Percentiles rank a stretch among this genome's conserved stretches.
phyloP scores from a whole-genome alignment of 2,113 vertebrate genomes.

The Oncorhynchus masou region DNA sequence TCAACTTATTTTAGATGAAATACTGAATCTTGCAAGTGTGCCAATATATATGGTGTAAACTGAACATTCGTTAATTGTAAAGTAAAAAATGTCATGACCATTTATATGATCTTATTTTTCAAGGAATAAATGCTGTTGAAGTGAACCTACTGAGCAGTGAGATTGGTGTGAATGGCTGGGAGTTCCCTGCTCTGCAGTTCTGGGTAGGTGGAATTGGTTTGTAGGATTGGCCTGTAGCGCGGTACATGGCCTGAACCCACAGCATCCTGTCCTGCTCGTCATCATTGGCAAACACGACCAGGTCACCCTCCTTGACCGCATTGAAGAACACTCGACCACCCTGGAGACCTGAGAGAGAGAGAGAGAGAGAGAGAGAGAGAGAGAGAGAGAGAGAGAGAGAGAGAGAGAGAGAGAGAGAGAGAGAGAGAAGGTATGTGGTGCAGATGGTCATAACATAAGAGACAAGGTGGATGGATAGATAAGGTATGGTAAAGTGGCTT shows the following conservation, averaged over 20 bases:
- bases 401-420: not conserved
- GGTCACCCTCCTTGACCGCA: constrained; percentile 92
- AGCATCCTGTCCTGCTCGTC: constrained; percentile 90
- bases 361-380: not conserved
- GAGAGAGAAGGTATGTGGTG: not conserved
- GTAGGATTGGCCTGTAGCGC: constrained; percentile 96
- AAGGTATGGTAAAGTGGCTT: no score
- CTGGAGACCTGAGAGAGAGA: constrained; percentile 80
- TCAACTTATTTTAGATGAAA: no score
- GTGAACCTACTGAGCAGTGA: constrained; percentile 82
- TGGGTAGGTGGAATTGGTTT: constrained; percentile 85
- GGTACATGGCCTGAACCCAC: constrained; percentile 97
- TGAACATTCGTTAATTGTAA: no score
- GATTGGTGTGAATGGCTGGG: constrained; percentile 66
- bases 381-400: not conserved
- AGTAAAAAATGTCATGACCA: no score
- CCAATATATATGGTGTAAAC: no score
- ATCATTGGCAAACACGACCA: constrained; percentile 89
- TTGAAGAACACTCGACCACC: constrained; percentile 92
- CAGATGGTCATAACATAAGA: no score
- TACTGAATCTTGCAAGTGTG: no score
- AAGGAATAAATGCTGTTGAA: not conserved
- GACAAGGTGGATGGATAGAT: no score
- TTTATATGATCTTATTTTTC: no score
- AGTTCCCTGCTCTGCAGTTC: constrained; percentile 79